These are phyloP conservation scores for Smutsia temminckii DNA, from an alignment of 2,797 vertebrate species.

Conservation along the genomic window DNA sequence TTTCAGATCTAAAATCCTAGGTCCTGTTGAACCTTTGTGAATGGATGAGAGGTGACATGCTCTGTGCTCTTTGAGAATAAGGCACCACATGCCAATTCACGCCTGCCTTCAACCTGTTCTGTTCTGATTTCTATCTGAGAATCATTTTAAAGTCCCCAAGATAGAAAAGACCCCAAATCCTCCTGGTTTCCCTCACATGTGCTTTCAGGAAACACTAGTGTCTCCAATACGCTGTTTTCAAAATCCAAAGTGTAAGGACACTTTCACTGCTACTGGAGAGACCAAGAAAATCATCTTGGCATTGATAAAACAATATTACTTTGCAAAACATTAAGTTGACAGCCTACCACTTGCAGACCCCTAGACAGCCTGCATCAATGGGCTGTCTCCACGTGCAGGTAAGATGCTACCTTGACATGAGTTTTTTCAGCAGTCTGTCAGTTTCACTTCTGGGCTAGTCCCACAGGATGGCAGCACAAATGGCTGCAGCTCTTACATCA, in stretches of 20 bases:
- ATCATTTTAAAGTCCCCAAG: background rate
- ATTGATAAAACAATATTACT: background rate
- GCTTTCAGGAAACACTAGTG: background rate
- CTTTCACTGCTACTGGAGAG: background rate
- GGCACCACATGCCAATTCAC: background rate
- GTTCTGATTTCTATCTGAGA: background rate
- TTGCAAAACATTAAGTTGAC: background rate
- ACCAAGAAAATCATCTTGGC: background rate
- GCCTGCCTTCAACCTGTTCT: background rate
- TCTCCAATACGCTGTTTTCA: background rate
- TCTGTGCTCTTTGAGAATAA: background rate
- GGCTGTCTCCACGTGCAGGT: background rate
- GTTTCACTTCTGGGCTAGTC: background rate
- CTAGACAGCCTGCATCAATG: rapidly evolving
- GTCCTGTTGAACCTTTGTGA: background rate
- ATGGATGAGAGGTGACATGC: rapidly evolving
- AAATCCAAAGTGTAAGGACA: background rate
- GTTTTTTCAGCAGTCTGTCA: background rate
- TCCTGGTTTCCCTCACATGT: background rate
- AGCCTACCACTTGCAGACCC: background rate
- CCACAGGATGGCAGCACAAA: background rate
- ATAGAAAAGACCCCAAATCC: background rate
- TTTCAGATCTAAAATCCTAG: background rate
- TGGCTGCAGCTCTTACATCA: background rate
- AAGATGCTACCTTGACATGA: background rate